phyloP scores from a whole-genome alignment of 2,888 invertebrate species.

The Drosophila anomelani region DNA sequence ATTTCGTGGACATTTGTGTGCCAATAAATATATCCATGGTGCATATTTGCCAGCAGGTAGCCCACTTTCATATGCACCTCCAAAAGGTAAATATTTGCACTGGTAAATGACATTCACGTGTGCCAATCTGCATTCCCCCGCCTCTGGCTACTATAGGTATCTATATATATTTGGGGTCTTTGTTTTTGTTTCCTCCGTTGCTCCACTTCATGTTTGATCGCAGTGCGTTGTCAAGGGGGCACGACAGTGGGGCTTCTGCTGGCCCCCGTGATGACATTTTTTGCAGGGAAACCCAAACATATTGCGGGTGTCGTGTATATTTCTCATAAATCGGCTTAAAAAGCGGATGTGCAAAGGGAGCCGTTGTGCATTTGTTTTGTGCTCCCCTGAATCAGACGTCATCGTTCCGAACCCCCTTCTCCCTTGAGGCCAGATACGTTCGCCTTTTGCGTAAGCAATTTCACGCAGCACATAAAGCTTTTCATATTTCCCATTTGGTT shows the following conservation, averaged over 20 bases:
- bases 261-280: slow-evolving; percentile 30
- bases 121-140: slow-evolving; percentile 37
- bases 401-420: slow-evolving; percentile 10
- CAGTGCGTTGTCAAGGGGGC: slow-evolving; percentile 9
- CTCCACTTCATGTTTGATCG: slow-evolving; percentile 60
- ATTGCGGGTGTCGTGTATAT: slow-evolving; percentile 66
- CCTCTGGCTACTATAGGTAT: slow-evolving; percentile 5
- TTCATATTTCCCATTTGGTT: slow-evolving; percentile 53
- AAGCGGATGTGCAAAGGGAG: slow-evolving; percentile 28
- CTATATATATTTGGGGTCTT: slow-evolving; percentile 6
- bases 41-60: slow-evolving; percentile 61
- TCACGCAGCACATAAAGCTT: slow-evolving; percentile 59
- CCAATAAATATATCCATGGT: slow-evolving; percentile 48
- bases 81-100: slow-evolving; percentile 76
- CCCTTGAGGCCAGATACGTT: slow-evolving; percentile 48
- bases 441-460: slow-evolving; percentile 64
- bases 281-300: slow-evolving; percentile 57
- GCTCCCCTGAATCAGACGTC: slow-evolving; percentile 32
- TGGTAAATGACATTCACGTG: slow-evolving; percentile 79
- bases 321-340: slow-evolving; percentile 79
- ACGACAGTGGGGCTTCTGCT: not conserved
- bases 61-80: slow-evolving; percentile 61
- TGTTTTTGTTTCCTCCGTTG: slow-evolving; percentile 39
- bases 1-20: slow-evolving; percentile 16
- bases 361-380: slow-evolving; percentile 59